Evolutionary conservation across 2,113 vertebrate species (phyloP).

Genomic region (Ceratotherium simum): DNA sequence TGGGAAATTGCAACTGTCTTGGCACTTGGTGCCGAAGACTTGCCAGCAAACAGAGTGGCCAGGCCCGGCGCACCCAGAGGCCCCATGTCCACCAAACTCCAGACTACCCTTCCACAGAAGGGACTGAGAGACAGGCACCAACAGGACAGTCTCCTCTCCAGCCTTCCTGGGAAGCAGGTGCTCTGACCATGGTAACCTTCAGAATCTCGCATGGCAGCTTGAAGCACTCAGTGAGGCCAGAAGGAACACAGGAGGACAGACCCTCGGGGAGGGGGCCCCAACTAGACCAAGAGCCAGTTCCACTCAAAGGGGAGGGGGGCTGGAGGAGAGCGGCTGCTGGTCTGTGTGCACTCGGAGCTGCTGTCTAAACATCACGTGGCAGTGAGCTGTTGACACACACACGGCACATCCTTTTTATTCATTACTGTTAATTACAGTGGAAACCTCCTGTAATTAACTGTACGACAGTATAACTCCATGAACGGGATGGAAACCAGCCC

Average conservation of each 20-base stretch:
- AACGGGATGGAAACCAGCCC: background rate
- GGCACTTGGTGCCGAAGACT: background rate
- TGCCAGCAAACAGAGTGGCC: background rate
- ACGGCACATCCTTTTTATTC: conserved; percentile 54
- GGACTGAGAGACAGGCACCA: rapidly evolving
- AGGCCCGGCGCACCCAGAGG: rapidly evolving
- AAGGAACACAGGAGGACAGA: background rate
- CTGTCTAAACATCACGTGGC: background rate
- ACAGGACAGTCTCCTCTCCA: background rate
- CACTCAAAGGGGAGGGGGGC: background rate
- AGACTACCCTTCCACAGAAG: background rate
- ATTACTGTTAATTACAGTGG: conserved; percentile 69
- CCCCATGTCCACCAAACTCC: background rate
- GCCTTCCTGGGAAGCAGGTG: rapidly evolving
- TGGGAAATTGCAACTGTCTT: background rate
- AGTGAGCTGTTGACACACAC: background rate
- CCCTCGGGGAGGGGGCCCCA: background rate
- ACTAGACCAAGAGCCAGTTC: rapidly evolving
- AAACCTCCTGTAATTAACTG: conserved; percentile 73
- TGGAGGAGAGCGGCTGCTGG: background rate
- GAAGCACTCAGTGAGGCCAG: background rate
- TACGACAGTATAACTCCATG: background rate
- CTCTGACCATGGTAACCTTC: rapidly evolving
- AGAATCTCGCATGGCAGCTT: background rate
- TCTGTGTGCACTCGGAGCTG: background rate